A percentile compares a stretch with the other conserved stretches of the same genome.
Evolutionary conservation across 1,140 invertebrate genomes (phyloP).

Genomic region (Schlechtendalia chinensis): DNA sequence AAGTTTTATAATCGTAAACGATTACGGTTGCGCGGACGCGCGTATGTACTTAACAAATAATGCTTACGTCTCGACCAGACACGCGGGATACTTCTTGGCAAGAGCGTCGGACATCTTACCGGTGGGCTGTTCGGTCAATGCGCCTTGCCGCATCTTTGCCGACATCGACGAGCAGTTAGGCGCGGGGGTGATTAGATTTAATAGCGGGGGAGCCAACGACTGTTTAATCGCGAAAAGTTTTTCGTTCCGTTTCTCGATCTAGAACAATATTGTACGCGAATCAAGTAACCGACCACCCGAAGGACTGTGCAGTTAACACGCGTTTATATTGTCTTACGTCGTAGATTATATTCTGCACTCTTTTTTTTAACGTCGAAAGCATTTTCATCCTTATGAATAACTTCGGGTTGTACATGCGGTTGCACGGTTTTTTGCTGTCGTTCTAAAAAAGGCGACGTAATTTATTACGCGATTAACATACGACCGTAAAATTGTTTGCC

Average conservation of each 20-base stretch:
- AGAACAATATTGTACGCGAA: background rate
- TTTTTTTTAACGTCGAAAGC: no score
- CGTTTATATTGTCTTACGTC: background rate
- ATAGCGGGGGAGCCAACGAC: background rate
- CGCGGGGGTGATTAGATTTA: background rate
- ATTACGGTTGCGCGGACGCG: no score
- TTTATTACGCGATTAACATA: no score
- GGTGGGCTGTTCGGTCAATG: no score
- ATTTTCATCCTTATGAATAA: no score
- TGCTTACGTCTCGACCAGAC: conserved; percentile 35
- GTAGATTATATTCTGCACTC: no score
- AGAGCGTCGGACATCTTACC: conserved; percentile 11
- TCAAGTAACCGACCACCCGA: background rate
- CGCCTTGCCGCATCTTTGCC: conserved; percentile 36
- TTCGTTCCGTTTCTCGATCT: conserved; percentile 34
- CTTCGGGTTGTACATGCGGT: no score
- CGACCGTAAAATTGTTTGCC: no score
- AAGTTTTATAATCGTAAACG: no score
- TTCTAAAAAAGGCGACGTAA: background rate
- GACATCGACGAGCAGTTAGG: background rate
- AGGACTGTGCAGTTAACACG: background rate
- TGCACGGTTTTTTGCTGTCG: background rate
- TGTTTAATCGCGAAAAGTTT: no score
- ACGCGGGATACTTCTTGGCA: conserved; percentile 20
- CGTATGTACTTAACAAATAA: no score